Evolutionary conservation across 1,140 invertebrate species (phyloP).

Genomic region (Lineus longissimus): DNA sequence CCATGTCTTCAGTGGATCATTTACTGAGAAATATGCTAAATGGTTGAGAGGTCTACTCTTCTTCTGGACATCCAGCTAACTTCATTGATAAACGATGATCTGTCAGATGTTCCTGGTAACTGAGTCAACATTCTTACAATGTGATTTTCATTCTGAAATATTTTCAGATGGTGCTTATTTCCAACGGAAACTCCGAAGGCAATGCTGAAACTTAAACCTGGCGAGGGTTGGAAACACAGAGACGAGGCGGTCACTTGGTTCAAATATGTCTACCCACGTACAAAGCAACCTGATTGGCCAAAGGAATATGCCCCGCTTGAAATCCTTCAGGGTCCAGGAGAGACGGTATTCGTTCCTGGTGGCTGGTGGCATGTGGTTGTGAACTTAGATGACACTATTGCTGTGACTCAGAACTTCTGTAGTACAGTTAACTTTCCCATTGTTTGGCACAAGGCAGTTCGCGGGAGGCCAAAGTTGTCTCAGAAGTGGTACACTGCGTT

Average conservation of each 20-base stretch:
- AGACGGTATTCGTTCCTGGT: conserved; percentile 95
- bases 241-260: conserved; percentile 99
- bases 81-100: too few species aligned
- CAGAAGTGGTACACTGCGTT: conserved; percentile 75
- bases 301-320: conserved; percentile 87
- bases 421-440: conserved; percentile 93
- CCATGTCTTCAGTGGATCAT: conserved; percentile 9
- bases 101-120: too few species aligned
- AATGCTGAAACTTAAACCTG: conserved; percentile 82
- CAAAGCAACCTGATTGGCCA: conserved; percentile 84
- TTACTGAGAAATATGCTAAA: conserved; percentile 3
- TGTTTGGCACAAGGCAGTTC: conserved; percentile 97
- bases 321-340: conserved; percentile 93
- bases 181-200: conserved; percentile 95
- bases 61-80: background rate
- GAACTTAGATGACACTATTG: conserved; percentile 92
- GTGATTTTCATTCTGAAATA: too few species aligned
- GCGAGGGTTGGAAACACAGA: conserved; percentile 89
- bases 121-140: too few species aligned
- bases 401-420: conserved; percentile 97
- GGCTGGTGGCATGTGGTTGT: conserved; percentile 94
- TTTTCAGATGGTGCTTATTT: conserved; percentile 90
- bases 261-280: conserved; percentile 91
- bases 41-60: background rate
- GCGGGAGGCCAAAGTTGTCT: conserved; percentile 90